Evolutionary conservation across 2,797 vertebrate species (phyloP), one percentile per base, ranked within the genome.

Genomic region (Rhabdomys pumilio): DNA sequence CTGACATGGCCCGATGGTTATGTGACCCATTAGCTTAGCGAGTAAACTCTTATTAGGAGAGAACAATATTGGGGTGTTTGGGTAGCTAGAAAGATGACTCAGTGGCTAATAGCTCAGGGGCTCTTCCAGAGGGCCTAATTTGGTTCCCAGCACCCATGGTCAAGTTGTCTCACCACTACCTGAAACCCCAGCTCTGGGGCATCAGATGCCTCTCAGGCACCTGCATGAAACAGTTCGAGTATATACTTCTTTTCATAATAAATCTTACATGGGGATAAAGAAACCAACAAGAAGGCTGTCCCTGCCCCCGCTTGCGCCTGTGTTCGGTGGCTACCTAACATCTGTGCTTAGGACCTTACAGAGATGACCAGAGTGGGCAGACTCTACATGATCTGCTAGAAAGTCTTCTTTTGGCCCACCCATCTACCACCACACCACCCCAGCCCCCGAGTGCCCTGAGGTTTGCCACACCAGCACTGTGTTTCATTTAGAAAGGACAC

Each of bases 221-320:
- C 53, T 13, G 19, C 17, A 24, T 2, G 0, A 22, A 7, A 47
- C 1, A 12, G 31, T 4, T n/a, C 4, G 13, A 10, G 19, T 6
- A 6, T 22, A n/a, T 4, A 12, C 77, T n/a, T 80, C 31, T 55
- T 34, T 55, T 80, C 55, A 55, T n/a, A 80, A 38, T 14, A 81
- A 38, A 81, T 14, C 22, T 59, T 59, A 81, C 13, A 11, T 11
- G 20, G 20, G 53, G 11, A 24, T 22, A 38, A 59, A 76, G 29
- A 81, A 81, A 47, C 67, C 75, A 29, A 76, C 34, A 65, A 9
- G 77, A 82, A 63, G 83, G 50, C 5, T 65, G 41, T 13, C 26
- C 53, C 79, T 38, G 34, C 19, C 26, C 55, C 61, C 89, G 67
- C 81, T 50, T 22, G 1, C 19, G 38, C 41, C 41, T 82, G 31